Conservation (phyloP, 2,113 vertebrate species). For the Chionis minor region DNA sequence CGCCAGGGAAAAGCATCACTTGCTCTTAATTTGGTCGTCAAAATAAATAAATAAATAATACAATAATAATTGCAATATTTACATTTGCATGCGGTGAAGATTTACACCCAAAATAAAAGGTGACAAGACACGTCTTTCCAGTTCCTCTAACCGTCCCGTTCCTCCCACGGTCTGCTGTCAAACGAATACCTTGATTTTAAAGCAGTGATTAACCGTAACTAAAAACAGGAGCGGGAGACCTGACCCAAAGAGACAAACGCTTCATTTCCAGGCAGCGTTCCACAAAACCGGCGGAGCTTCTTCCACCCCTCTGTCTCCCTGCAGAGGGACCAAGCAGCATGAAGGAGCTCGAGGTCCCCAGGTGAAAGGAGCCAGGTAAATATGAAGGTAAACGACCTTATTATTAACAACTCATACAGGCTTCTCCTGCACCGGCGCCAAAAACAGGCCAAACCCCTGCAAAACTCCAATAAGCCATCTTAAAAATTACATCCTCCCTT, state of each 20-base stretch:
- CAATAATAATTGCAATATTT: neutral
- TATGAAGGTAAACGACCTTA: neutral
- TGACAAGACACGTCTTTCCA: neutral
- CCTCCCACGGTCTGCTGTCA: neutral
- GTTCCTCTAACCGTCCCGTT: neutral
- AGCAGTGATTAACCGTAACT: neutral
- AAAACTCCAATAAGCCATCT: neutral
- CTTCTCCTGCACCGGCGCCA: neutral
- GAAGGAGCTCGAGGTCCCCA: neutral
- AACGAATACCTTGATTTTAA: neutral
- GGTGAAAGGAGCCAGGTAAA: neutral
- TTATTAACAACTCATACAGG: rapidly evolving
- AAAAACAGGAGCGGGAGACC: neutral
- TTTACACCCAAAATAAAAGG: neutral
- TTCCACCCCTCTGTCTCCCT: neutral
- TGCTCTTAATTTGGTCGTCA: neutral
- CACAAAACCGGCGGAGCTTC: neutral
- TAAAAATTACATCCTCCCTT: neutral
- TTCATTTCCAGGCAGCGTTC: neutral
- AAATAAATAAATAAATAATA: neutral
- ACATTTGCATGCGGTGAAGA: neutral
- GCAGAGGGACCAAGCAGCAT: rapidly evolving
- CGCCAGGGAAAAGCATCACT: neutral
- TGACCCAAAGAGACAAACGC: neutral
- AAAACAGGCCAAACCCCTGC: neutral